Base-by-base conservation (phyloP, 2,888 invertebrate genomes). In the Metallyticus violacea region DNA sequence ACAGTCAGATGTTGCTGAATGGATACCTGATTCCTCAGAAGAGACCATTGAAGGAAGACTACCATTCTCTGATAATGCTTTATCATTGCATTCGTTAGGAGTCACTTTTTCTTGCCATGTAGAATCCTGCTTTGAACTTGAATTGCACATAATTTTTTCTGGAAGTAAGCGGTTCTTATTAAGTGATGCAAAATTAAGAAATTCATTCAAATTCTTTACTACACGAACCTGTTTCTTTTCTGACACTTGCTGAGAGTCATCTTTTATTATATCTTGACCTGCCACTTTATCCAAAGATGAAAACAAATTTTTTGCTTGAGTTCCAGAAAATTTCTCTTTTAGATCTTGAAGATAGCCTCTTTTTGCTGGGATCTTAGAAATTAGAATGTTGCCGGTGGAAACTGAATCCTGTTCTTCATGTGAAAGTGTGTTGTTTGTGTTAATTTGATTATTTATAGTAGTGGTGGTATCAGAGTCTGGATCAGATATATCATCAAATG, bases 121-220 rank as follows among this genome's bases (percentile, higher is more conserved):
- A 79, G 40, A 26, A 7, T 84, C 87, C 62, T 88, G 78, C 80
- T 86, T 85, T 28, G 83, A 85, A 76, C 26, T 83, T 29, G 76
- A 15, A 22, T 26, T 85, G 27, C 86, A 81, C 28, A 85, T 77
- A 62, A 81, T 83, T 79, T 86, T 86, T 2, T 87, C 88, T 85
- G 86, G 85, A 79, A 82, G 78, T 6, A 86, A 79, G 29, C 82
- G 93, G 89, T 91, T 94, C 91, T 95, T 95, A 90, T 94, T 95
- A 1, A 94, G 93, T 2, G 95, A 93, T 0, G 96, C 95, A 90
- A 97, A 96, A 90, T 95, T 97, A 0, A 97, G 93, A 91, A 97
- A 97, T 92, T 97, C 97, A 90, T 97, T 97, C 77, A 97, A 93
- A 91, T 97, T 97, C 91, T 96, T 97, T 2, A 97, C 96, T 9